A percentile compares a stretch with the other conserved stretches of the same genome.
Evolutionary conservation across 2,113 vertebrate species (phyloP).

Genomic region (Aegypius monachus): DNA sequence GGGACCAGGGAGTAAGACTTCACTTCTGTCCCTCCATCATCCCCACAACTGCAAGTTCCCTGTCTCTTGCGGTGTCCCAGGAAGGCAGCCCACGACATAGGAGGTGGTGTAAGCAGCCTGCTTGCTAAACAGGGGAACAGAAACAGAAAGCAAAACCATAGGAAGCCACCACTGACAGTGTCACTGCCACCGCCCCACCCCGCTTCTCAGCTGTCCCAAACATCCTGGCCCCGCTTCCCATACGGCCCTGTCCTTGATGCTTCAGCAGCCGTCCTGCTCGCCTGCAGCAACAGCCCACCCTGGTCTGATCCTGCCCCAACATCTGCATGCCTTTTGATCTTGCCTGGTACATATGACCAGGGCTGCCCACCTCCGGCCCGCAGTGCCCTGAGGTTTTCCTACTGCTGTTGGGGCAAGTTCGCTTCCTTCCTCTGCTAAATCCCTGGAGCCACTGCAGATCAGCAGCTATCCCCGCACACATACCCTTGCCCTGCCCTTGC

Average conservation of each 20-base stretch:
- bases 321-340: not conserved
- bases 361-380: not conserved
- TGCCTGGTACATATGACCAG: accelerated
- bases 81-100: accelerated
- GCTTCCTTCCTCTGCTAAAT: not conserved
- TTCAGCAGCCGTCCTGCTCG: not conserved
- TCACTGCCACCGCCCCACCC: accelerated
- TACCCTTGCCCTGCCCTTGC: accelerated
- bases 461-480: not conserved
- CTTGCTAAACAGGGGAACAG: not conserved
- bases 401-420: not conserved
- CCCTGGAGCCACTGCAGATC: not conserved
- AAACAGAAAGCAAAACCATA: not conserved
- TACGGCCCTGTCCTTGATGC: accelerated
- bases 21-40: not conserved
- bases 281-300: not conserved
- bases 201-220: accelerated
- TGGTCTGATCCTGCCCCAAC: not conserved
- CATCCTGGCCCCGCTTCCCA: accelerated
- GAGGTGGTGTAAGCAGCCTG: not conserved
- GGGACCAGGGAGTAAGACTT: not conserved
- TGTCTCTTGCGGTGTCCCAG: not conserved
- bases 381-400: not conserved
- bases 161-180: accelerated
- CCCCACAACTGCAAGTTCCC: not conserved